phyloP scores from a whole-genome alignment of 2,113 vertebrate species.

The Menidia beryllina region DNA sequence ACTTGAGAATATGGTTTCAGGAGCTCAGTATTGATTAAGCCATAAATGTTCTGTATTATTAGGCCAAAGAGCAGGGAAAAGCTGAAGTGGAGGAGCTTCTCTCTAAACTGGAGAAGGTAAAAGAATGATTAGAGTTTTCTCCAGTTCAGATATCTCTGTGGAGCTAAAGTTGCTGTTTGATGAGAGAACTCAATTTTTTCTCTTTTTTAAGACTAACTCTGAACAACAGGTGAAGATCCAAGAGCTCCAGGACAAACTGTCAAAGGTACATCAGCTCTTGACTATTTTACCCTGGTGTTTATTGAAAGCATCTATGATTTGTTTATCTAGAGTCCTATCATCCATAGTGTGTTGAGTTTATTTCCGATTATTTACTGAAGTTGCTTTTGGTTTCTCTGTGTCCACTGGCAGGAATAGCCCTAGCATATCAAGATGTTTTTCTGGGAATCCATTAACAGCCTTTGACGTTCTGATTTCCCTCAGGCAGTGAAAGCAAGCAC shows the following conservation, averaged over 20 bases:
- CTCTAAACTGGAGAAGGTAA: conserved; percentile 95
- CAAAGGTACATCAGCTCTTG: conserved; percentile 85
- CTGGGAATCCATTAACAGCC: conserved; percentile 45
- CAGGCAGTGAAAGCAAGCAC: conserved; percentile 98
- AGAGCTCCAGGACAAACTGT: conserved; percentile 97
- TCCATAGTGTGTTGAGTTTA: neutral
- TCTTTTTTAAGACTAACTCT: conserved; percentile 88
- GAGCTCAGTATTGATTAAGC: neutral
- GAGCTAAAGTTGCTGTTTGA: neutral
- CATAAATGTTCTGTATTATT: conserved; percentile 17
- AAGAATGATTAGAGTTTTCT: neutral
- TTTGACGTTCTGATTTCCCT: conserved; percentile 44
- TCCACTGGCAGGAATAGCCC: conserved; percentile 12
- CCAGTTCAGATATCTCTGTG: neutral
- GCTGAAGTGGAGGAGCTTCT: conserved; percentile 94
- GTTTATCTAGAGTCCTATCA: neutral
- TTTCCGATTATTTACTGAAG: conserved; percentile 1
- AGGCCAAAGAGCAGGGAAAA: conserved; percentile 98
- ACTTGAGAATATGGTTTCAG: neutral
- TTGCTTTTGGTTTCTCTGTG: neutral
- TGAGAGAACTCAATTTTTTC: conserved; percentile 3
- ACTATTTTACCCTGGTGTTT: neutral
- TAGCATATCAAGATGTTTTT: conserved; percentile 35
- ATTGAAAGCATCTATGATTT: neutral
- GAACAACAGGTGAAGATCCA: conserved; percentile 97